Base-by-base conservation (phyloP, 2,113 vertebrate species). In the Odocoileus hemionus region DNA sequence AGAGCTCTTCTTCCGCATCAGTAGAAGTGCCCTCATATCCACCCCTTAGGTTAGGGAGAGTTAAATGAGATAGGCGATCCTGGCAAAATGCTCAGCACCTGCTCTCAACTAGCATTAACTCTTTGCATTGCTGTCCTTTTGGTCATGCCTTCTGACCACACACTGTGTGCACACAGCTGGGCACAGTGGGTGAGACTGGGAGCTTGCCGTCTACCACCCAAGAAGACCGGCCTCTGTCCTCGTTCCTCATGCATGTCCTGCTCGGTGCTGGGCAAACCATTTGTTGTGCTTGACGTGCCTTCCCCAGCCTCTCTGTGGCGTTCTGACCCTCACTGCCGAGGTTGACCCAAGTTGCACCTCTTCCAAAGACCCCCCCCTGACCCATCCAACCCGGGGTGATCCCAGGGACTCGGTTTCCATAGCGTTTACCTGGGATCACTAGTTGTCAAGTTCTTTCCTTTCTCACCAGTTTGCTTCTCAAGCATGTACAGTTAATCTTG, bases 311-410 rank as follows among this genome's bases (percentile, higher is more conserved):
- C 23, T 92, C 70, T 70, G 61, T 3, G 33, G 26, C 6, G 4
- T 94, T 94, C n/a, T 17, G 25, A 64, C 25, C 14, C 70, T 92
- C 47, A 10, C 23, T 86, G 16, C 55, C n/a, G 45, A 82, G n/a
- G 3, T 0, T 76, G 55, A 50, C 9, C 15, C 17, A 12, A 47
- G 21, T 28, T 30, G 1, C 1, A 26, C 7, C 4, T 78, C 15
- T 39, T 95, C n/a, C 60, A 45, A 21, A 55, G 33, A 50, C 7
- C 80, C 45, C 82, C 82, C 11, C n/a, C 23, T 64, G 25, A 50
- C 12, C 21, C 9, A 13, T 4, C 11, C 12, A 43, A 12, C 30
- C 36, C 43, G 10, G 30, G 43, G n/a, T 19, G 13, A 55, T 47
- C 25, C 33, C 25, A 43, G 28, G 12, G 2, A 14, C 64, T 64